phyloP scores from a whole-genome alignment of 2,113 vertebrate genomes.

The Fulica atra region DNA sequence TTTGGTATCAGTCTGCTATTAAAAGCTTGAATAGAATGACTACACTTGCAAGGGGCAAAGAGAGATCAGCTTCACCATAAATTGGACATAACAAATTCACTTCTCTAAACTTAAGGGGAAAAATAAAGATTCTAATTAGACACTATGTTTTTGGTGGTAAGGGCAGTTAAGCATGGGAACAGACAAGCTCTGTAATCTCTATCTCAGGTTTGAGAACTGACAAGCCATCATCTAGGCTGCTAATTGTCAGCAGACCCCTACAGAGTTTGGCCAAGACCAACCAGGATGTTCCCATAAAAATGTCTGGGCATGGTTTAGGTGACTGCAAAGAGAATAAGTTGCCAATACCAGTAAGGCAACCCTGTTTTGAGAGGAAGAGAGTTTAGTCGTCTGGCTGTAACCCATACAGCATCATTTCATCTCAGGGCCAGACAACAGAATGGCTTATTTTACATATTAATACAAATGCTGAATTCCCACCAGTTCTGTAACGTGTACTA shows the following conservation, averaged over 20 bases:
- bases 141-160: neutral
- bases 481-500: neutral
- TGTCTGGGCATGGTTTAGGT: neutral
- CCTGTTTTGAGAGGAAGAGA: neutral
- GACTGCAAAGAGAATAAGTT: neutral
- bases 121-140: neutral
- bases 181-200: neutral
- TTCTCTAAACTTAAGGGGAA: neutral
- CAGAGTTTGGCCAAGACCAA: neutral
- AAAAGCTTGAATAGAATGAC: neutral
- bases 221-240: neutral
- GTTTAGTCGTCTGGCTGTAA: neutral
- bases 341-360: rapidly evolving
- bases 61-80: neutral
- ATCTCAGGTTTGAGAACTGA: neutral
- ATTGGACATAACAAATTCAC: neutral
- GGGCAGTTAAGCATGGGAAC: neutral
- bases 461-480: neutral
- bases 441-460: neutral
- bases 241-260: neutral
- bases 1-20: neutral
- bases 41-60: neutral
- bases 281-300: neutral
- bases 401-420: neutral
- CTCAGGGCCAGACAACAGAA: neutral